These are phyloP conservation scores for Harpagus bidentatus DNA, from an alignment of 2,113 vertebrate species.

Conservation along the genomic window DNA sequence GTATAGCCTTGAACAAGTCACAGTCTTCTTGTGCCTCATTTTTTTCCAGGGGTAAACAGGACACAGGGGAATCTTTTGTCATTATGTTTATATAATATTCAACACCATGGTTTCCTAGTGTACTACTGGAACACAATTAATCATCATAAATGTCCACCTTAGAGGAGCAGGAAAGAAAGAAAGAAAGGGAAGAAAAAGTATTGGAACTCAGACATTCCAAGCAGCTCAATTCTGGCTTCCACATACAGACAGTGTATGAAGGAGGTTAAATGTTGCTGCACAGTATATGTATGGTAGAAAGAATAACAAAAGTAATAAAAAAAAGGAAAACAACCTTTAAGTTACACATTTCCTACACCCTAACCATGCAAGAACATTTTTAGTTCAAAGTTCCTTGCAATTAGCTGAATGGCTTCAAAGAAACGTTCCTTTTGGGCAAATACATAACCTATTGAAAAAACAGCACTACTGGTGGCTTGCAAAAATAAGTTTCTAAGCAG, in stretches of 20 bases:
- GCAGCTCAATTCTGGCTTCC: background rate
- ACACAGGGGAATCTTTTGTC: background rate
- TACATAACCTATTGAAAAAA: background rate
- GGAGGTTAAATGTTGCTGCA: background rate
- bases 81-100: background rate
- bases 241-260: background rate
- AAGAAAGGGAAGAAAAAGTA: background rate
- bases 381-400: background rate
- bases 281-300: background rate
- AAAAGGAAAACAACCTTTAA: background rate
- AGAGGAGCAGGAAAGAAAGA: background rate
- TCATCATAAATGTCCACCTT: background rate
- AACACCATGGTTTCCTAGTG: background rate
- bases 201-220: background rate
- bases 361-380: background rate
- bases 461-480: accelerated
- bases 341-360: background rate
- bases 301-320: background rate
- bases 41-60: background rate
- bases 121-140: background rate
- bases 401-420: background rate
- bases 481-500: background rate
- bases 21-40: background rate
- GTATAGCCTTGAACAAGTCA: background rate
- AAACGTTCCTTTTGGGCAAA: conserved; percentile 28